Percentiles rank a stretch among this genome's conserved stretches.
Evolutionary conservation across 1,140 invertebrate species (phyloP).

Genomic region (Bombus superbus): DNA sequence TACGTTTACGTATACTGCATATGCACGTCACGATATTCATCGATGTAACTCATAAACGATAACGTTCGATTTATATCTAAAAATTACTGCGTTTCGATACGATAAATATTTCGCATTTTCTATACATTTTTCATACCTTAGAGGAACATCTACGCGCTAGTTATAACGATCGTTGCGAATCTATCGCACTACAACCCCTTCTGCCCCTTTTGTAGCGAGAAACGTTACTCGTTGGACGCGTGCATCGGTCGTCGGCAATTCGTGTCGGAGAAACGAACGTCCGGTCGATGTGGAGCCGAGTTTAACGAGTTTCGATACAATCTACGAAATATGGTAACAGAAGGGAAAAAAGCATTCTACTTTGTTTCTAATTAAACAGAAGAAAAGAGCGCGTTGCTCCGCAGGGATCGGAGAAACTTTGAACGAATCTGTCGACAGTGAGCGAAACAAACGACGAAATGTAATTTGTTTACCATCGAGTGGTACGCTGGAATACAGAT

Average conservation of each 20-base stretch:
- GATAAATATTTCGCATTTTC: no score
- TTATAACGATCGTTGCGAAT: no score
- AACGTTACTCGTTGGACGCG: background rate
- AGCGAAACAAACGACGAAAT: slow-evolving; percentile 6
- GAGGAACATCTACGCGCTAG: no score
- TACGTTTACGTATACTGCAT: no score
- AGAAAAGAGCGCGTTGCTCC: background rate
- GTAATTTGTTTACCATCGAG: slow-evolving; percentile 40
- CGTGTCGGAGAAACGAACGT: background rate
- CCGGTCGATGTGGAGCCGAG: background rate
- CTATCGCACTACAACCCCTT: background rate
- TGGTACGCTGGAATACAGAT: background rate
- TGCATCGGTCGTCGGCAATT: background rate
- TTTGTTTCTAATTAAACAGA: slow-evolving; percentile 12
- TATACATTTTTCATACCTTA: no score
- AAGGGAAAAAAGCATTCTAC: background rate
- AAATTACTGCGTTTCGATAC: no score
- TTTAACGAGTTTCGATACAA: slow-evolving; percentile 26
- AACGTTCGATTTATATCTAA: no score
- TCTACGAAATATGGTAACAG: slow-evolving; percentile 9
- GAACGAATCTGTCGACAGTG: background rate
- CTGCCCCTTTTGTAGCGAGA: background rate
- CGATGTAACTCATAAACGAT: no score
- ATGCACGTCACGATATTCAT: no score
- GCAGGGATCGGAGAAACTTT: slow-evolving; percentile 1